phyloP scores from a whole-genome alignment of 1,140 invertebrate species.

The Danaus melanippus region DNA sequence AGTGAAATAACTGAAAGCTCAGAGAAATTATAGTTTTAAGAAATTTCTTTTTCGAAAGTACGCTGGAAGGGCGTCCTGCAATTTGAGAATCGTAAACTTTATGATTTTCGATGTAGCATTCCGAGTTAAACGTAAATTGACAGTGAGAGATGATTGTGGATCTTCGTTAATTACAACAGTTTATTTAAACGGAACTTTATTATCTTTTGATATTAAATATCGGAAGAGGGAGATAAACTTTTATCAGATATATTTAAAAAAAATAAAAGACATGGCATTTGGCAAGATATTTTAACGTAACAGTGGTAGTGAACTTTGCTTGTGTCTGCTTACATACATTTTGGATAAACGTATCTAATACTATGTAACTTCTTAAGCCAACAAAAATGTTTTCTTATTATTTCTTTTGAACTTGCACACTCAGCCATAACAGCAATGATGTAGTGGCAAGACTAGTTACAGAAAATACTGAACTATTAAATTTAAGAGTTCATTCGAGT shows the following conservation, averaged over 20 bases:
- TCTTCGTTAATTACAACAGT: constrained; percentile 25
- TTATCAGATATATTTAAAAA: too few relatives aligned
- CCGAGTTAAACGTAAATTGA: constrained; percentile 30
- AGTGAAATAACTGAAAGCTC: constrained; percentile 31
- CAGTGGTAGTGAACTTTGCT: too few relatives aligned
- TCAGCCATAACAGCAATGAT: constrained; percentile 21
- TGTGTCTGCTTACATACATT: too few relatives aligned
- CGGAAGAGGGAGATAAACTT: too few relatives aligned
- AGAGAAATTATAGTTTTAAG: constrained; percentile 36
- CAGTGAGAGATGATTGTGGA: constrained; percentile 26
- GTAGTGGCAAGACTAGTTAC: constrained; percentile 20
- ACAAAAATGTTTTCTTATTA: constrained; percentile 4
- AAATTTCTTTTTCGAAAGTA: constrained; percentile 57
- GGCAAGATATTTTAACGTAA: too few relatives aligned
- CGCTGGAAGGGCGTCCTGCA: constrained; percentile 42
- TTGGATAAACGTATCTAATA: too few relatives aligned
- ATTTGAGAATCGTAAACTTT: constrained; percentile 60
- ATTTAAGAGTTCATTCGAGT: constrained; percentile 25
- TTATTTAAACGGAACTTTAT: too few relatives aligned
- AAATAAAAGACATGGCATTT: too few relatives aligned
- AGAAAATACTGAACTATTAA: constrained; percentile 23
- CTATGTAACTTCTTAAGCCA: too few relatives aligned
- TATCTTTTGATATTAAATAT: too few relatives aligned
- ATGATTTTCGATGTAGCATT: constrained; percentile 45
- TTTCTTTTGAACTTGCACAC: constrained; percentile 14